Percentiles rank a stretch among this genome's conserved stretches.
These are phyloP conservation scores for Serrognathus titanus DNA, from an alignment of 2,888 invertebrate species.

Conservation along the genomic window DNA sequence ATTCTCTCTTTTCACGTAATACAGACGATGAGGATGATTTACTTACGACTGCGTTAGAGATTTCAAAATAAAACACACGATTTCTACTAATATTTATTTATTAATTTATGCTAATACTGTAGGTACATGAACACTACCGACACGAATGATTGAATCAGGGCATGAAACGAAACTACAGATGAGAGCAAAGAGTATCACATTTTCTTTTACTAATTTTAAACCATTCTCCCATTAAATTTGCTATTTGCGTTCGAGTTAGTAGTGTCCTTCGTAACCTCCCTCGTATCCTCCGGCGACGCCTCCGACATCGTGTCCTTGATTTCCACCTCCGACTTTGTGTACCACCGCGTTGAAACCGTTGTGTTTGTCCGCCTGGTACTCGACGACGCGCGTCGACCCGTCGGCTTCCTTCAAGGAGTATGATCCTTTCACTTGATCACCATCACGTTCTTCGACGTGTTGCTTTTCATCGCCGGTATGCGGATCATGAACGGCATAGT, in stretches of 20 bases:
- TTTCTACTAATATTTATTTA: too few species aligned
- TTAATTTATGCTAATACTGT: too few species aligned
- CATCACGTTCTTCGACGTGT: conserved; percentile 61
- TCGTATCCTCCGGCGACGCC: conserved; percentile 21
- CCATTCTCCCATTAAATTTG: too few species aligned
- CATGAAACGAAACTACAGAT: too few species aligned
- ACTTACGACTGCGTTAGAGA: too few species aligned
- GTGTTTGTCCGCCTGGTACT: conserved; percentile 59
- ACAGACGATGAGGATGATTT: too few species aligned
- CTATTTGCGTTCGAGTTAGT: conserved; percentile 7
- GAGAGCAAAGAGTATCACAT: too few species aligned
- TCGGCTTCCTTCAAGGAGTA: conserved; percentile 58
- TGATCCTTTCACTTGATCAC: conserved; percentile 60
- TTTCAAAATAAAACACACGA: too few species aligned
- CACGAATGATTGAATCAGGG: too few species aligned
- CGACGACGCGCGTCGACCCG: conserved; percentile 58
- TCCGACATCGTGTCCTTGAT: conserved; percentile 13
- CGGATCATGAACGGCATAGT: conserved; percentile 59
- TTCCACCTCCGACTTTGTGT: conserved; percentile 51
- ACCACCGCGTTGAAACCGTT: conserved; percentile 60
- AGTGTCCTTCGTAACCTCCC: conserved; percentile 24
- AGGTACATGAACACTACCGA: too few species aligned
- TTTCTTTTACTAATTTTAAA: too few species aligned
- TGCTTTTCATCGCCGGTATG: conserved; percentile 59
- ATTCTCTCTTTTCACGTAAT: too few species aligned